A percentile compares a stretch with the other conserved stretches of the same genome.
Evolutionary conservation across 53 echinoderm and acorn worm species (phyloP).

Genomic region (Paelopatides confundens): DNA sequence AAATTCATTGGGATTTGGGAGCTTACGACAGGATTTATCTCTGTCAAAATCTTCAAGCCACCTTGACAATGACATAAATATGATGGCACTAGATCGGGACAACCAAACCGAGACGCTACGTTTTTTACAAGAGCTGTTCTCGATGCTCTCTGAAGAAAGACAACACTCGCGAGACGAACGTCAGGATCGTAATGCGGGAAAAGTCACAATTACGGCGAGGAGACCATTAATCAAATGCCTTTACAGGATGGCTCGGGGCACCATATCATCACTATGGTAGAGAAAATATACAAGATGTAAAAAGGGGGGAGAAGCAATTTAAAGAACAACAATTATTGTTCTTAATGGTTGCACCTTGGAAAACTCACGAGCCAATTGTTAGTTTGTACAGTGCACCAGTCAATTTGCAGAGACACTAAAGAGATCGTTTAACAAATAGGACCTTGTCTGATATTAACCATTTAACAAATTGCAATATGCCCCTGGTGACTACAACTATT

Average conservation of each 20-base stretch:
- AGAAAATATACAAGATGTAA: neutral
- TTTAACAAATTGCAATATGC: constrained; percentile 38
- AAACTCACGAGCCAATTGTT: constrained; percentile 1
- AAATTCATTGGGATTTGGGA: too few species aligned
- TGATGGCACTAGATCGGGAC: neutral
- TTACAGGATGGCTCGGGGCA: constrained; percentile 14
- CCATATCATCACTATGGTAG: neutral
- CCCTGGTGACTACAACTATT: constrained; percentile 22
- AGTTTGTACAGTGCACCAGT: neutral
- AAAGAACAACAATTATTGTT: constrained; percentile 25
- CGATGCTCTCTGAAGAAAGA: neutral
- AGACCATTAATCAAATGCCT: constrained; percentile 41
- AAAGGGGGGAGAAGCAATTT: constrained; percentile 1
- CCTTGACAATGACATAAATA: constrained; percentile 30
- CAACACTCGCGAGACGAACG: constrained; percentile 9
- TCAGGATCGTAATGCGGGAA: constrained; percentile 17
- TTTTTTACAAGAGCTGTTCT: constrained; percentile 3
- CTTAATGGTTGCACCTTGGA: constrained; percentile 40
- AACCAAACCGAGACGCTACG: neutral
- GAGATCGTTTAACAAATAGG: neutral
- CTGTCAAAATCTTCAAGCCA: constrained; percentile 3
- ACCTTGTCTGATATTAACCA: constrained; percentile 12
- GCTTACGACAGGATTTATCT: constrained; percentile 17
- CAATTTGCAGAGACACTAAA: neutral
- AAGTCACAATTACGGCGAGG: constrained; percentile 13